Evolutionary conservation across 2,797 vertebrate genomes (phyloP), one percentile per base, ranked within the genome.

Genomic region (Acrossocheilus fasciatus): DNA sequence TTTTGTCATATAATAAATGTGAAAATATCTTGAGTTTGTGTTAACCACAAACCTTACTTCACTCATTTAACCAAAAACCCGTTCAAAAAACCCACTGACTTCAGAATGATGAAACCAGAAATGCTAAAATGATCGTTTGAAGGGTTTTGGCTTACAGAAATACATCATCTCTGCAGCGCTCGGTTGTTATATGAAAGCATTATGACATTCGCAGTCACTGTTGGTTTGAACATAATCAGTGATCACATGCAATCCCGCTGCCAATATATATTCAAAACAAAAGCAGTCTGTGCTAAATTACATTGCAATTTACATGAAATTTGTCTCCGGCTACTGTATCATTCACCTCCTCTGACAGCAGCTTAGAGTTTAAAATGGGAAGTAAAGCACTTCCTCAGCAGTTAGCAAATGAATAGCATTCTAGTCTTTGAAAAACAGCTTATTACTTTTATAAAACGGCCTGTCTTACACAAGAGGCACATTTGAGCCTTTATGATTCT

Each of bases 401-500:
- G 18, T 74, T 72, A 73, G 69, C 23, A 73, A 57, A 20, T 82
- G 10, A 72, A 69, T 57, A 52, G 36, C 36, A 8, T 80, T n/a
- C 41, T 34, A 80, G n/a, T n/a, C 36, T 79, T 45, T 66, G 14
- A 34, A 64, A 64, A 66, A 34, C 62, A 66, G 26, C 62, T 45
- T 57, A n/a, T 59, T 36, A 43, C 26, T 34, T 77, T 79, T 64
- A 73, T 23, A 34, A 68, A 36, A 68, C 2, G 6, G 14, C 30
- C 64, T 66, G 30, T 66, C 64, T 36, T 68, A 68, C 64, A 54
- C 54, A 12, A 30, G 47, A 86, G 36, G 62, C 69, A 81, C 80
- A 84, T 59, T 85, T 83, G n/a, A 79, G 69, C 47, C 66, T 45
- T 34, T 86, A 52, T 87, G 73, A 87, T 82, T 69, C 69, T 68